Conservation (phyloP, 2,113 vertebrate species). For the Cyanistes caeruleus region DNA sequence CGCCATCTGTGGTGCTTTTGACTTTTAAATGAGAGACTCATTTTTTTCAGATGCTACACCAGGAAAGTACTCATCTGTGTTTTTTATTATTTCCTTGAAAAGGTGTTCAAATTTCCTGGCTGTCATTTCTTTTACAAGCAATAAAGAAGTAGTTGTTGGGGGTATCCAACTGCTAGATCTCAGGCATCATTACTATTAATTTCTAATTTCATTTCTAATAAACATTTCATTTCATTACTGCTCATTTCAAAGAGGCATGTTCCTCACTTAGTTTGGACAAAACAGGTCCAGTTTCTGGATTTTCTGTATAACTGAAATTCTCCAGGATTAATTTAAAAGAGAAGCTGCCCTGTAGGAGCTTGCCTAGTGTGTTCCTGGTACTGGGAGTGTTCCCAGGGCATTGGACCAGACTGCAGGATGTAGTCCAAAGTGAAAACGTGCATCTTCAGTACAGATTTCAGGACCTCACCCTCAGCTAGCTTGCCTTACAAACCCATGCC, state of each 20-base stretch:
- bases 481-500: not conserved
- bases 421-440: not conserved
- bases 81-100: not conserved
- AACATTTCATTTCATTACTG: too few species aligned
- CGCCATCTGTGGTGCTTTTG: not conserved
- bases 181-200: not conserved
- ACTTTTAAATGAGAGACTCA: not conserved
- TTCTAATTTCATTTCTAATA: too few species aligned
- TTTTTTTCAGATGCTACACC: not conserved
- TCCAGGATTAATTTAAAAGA: not conserved
- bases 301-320: not conserved
- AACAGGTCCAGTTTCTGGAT: not conserved
- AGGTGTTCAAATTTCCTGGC: not conserved
- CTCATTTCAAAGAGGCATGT: not conserved
- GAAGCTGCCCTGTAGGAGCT: not conserved
- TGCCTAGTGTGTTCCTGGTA: not conserved
- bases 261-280: not conserved
- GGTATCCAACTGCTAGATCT: not conserved
- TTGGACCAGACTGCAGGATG: not conserved
- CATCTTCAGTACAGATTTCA: not conserved
- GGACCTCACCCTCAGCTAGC: not conserved
- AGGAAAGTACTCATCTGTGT: not conserved
- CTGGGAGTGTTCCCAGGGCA: not conserved
- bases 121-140: not conserved
- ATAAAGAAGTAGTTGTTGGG: not conserved